Base-by-base conservation (phyloP, 2,797 vertebrate species). In the Gorsachius magnificus region DNA sequence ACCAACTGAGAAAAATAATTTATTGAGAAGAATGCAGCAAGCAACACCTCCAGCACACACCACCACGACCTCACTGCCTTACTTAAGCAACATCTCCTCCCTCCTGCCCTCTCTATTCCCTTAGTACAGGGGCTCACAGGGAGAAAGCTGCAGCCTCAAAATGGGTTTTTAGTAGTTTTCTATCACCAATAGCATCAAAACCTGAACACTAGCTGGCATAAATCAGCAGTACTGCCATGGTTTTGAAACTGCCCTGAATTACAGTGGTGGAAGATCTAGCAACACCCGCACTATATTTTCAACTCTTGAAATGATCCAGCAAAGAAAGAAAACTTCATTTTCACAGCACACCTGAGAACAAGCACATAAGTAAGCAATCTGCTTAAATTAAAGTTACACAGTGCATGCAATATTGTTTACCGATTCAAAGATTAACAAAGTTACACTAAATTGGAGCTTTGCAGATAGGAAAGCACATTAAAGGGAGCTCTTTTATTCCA, bases 341-440 rank as follows among this genome's bases (percentile, higher is more conserved):
- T 83, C 86, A 65, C 35, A 41, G 43, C 31, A 92, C 61, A 87
- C 75, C 90, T 93, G 92, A 95, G 92, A 93, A 51, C 46, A 69
- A 50, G 33, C 69, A 43, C 35, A 21, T 53, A 87, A 90, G 63
- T 33, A 91, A 85, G 83, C 71, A 94, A 75, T 94, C 79, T 94
- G 54, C 92, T 87, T 89, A 92, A 92, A 94, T 92, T 85, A 94
- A 94, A 94, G 43, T 65, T 75, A 54, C 31, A 71, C 43, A 56
- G 71, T 58, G 22, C 38, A 53, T 84, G 25, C 56, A 95, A 56
- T 78, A 94, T 87, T 95, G 90, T 95, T 97, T 97, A 96, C 93
- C 0, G 8, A 93, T 89, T 96, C 93, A 81, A 93, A 94, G 94
- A 95, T 97, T 96, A 96, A 92, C 93, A 83, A 94, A 96, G 90